These are phyloP conservation scores for Oriolus oriolus DNA, from an alignment of 2,113 vertebrate species.

Conservation along the genomic window DNA sequence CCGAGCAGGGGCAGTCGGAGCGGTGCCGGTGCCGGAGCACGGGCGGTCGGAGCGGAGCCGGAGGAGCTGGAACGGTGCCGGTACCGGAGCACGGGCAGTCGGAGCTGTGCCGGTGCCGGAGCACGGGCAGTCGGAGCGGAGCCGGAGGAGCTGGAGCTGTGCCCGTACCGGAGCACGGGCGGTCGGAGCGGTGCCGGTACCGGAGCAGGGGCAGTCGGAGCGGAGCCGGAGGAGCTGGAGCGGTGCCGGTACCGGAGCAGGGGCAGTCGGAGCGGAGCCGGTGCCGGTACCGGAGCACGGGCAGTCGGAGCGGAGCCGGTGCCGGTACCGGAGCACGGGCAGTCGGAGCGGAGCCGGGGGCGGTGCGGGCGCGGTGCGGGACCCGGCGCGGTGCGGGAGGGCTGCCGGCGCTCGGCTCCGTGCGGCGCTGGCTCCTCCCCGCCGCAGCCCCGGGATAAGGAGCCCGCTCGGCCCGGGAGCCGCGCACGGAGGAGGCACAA, in stretches of 20 bases:
- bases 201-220: background rate
- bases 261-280: accelerated
- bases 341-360: background rate
- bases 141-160: too few relatives aligned
- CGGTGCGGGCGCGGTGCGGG: background rate
- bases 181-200: background rate
- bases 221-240: background rate
- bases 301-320: background rate
- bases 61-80: background rate
- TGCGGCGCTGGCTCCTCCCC: slow-evolving; percentile 51
- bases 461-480: background rate
- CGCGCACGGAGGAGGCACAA: background rate
- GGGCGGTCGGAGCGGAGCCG: too few relatives aligned
- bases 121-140: background rate
- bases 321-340: background rate
- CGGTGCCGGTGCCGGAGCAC: background rate
- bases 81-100: background rate
- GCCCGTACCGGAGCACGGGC: too few relatives aligned
- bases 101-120: background rate
- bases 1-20: too few relatives aligned
- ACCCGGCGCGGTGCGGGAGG: background rate
- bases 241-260: background rate
- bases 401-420: background rate
- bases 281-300: background rate
- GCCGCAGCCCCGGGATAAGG: background rate